These are phyloP conservation scores for Epinephelus cyanopodus DNA, from an alignment of 2,113 vertebrate genomes.

Conservation along the genomic window DNA sequence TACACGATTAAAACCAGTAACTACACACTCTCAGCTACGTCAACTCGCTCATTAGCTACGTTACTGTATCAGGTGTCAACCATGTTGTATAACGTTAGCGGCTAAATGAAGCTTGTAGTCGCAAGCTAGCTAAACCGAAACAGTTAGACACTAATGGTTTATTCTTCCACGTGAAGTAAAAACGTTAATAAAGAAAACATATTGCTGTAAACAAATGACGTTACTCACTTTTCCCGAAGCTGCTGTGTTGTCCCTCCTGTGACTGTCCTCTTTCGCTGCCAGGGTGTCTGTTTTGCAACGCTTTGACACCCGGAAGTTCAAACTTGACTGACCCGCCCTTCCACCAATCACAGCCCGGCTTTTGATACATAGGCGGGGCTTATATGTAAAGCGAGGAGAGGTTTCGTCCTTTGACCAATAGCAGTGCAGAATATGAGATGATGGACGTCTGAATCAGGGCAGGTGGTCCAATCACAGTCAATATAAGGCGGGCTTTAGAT, in stretches of 20 bases:
- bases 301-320: slow-evolving; percentile 71
- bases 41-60: neutral
- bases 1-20: neutral
- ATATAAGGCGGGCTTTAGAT: neutral
- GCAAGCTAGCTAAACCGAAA: neutral
- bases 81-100: slow-evolving; percentile 19
- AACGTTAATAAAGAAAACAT: neutral
- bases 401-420: slow-evolving; percentile 21
- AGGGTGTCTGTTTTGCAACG: slow-evolving; percentile 67
- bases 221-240: slow-evolving; percentile 60
- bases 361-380: neutral
- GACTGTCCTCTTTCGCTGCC: neutral
- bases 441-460: neutral
- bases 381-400: accelerated
- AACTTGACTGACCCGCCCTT: neutral
- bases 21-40: neutral
- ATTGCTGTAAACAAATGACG: neutral
- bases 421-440: accelerated
- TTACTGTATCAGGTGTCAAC: neutral
- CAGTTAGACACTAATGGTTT: neutral
- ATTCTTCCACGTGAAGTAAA: neutral
- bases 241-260: neutral
- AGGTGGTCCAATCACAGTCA: slow-evolving; percentile 4
- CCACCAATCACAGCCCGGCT: slow-evolving; percentile 45
- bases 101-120: neutral